Percentiles rank a stretch among this genome's conserved stretches.
Evolutionary conservation across 2,113 vertebrate genomes (phyloP).

Genomic region (Antigone vipio): DNA sequence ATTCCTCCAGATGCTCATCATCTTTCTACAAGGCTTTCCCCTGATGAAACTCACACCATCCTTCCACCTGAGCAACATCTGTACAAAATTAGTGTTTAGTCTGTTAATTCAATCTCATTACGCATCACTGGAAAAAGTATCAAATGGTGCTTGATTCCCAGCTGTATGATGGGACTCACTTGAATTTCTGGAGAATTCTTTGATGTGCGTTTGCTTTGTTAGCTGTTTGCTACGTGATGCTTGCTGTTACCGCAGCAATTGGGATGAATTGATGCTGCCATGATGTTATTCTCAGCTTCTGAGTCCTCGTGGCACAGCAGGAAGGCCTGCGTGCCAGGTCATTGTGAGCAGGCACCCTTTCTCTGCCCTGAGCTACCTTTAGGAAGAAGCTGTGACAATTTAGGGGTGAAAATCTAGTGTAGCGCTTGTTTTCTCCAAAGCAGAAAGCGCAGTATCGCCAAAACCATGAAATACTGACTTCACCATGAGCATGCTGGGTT

Average conservation of each 20-base stretch:
- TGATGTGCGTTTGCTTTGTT: background rate
- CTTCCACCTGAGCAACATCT: constrained; percentile 20
- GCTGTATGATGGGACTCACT: background rate
- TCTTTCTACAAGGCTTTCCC: background rate
- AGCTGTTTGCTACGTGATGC: background rate
- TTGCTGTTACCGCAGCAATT: background rate
- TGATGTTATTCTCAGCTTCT: background rate
- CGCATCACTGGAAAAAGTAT: background rate
- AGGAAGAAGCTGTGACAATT: background rate
- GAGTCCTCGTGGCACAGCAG: rapidly evolving
- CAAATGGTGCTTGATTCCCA: background rate
- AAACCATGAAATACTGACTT: background rate
- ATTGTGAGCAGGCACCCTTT: background rate
- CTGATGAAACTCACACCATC: background rate
- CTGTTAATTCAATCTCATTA: background rate
- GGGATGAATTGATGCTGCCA: background rate
- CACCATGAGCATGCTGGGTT: background rate
- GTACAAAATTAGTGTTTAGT: background rate
- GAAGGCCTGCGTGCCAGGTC: background rate
- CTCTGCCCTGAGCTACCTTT: background rate
- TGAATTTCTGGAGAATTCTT: background rate
- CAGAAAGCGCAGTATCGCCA: background rate
- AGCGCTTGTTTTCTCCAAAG: background rate
- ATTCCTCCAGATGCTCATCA: background rate
- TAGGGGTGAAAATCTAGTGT: background rate